Conservation (phyloP, 2,113 vertebrate genomes). For the Falcunculus frontatus region DNA sequence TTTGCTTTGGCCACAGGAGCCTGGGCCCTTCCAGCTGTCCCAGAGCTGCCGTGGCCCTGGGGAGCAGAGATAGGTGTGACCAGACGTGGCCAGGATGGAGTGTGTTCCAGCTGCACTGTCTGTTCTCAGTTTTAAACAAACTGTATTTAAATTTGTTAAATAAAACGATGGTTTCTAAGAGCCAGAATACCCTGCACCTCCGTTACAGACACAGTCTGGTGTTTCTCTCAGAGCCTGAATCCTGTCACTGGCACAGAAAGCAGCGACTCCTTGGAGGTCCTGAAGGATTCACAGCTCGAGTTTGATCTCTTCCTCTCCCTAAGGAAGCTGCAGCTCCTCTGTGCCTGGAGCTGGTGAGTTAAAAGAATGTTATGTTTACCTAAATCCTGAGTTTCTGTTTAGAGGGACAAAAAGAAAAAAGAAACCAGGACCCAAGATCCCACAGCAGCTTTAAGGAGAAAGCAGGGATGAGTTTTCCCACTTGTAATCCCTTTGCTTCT, state of each 20-base stretch:
- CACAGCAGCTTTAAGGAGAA: neutral
- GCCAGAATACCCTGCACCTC: conserved; percentile 43
- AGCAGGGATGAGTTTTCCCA: neutral
- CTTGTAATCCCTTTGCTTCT: neutral
- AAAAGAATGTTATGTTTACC: neutral
- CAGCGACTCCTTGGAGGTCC: neutral
- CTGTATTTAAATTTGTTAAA: conserved; percentile 75
- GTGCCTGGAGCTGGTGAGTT: neutral
- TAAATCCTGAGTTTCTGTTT: neutral
- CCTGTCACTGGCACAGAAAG: neutral
- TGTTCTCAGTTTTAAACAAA: conserved; percentile 71
- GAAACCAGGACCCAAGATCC: neutral
- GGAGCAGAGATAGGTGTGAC: neutral
- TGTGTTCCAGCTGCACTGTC: conserved; percentile 30
- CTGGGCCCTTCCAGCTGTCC: neutral
- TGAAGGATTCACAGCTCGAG: neutral
- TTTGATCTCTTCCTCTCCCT: neutral
- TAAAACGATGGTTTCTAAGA: conserved; percentile 73
- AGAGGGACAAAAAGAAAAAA: neutral
- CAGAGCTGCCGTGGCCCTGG: neutral
- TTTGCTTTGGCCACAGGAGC: neutral
- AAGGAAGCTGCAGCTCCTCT: neutral
- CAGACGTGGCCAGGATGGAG: neutral
- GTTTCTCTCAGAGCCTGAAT: neutral
- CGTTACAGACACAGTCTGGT: neutral